phyloP scores from a whole-genome alignment of 2,797 vertebrate genomes.

The Lates japonicus region DNA sequence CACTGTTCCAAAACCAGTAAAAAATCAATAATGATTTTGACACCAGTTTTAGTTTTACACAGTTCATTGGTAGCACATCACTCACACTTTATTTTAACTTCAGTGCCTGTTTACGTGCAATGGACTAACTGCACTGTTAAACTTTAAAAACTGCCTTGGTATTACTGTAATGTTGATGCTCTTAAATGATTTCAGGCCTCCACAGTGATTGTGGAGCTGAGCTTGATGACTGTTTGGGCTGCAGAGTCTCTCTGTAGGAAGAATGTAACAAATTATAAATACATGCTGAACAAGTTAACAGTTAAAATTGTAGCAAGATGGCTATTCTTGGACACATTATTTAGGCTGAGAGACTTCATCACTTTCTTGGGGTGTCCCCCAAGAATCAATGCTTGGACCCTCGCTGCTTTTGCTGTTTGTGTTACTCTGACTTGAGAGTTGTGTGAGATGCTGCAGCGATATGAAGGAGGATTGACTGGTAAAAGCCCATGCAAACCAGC shows the following conservation, averaged over 20 bases:
- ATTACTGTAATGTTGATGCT: neutral
- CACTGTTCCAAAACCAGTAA: neutral
- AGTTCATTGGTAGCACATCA: neutral
- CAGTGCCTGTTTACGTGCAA: neutral
- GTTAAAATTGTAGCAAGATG: neutral
- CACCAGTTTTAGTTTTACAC: conserved; percentile 10
- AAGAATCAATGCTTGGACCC: conserved; percentile 8
- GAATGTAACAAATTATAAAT: neutral
- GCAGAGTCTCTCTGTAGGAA: conserved; percentile 1
- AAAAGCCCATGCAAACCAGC: neutral
- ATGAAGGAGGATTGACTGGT: neutral
- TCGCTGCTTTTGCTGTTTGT: neutral
- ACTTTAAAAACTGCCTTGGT: neutral
- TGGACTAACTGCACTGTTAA: neutral
- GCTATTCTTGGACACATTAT: neutral
- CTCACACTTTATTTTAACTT: neutral
- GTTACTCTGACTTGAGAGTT: neutral
- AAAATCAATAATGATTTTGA: conserved; percentile 34
- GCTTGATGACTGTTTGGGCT: neutral
- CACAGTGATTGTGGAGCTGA: neutral
- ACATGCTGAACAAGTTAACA: neutral
- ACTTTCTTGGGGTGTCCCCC: conserved; percentile 7
- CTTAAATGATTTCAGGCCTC: neutral
- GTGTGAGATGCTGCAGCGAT: neutral
- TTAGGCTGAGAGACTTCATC: neutral